Evolutionary conservation across 2,888 invertebrate species (phyloP).

Genomic region (Meganola albula): DNA sequence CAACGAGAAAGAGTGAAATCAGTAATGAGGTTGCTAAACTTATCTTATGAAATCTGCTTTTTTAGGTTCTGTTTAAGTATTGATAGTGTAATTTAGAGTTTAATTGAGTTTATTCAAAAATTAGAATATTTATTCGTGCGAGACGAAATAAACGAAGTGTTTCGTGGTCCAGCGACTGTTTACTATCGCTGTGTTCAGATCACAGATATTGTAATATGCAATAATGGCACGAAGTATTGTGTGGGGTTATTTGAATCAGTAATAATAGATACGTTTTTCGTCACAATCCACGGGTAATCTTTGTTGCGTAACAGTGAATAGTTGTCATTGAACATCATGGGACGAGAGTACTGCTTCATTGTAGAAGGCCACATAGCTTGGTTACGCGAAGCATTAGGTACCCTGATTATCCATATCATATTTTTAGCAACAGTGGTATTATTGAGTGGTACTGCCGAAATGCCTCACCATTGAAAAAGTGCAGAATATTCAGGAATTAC

Average conservation of each 20-base stretch:
- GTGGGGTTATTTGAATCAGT: slow-evolving; percentile 35
- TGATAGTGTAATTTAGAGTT: slow-evolving; percentile 10
- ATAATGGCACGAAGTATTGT: slow-evolving; percentile 25
- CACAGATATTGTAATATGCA: slow-evolving; percentile 18
- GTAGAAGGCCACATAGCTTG: no score
- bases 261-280: slow-evolving; percentile 48
- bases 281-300: slow-evolving; percentile 52
- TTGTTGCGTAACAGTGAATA: slow-evolving; percentile 52
- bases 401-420: no score
- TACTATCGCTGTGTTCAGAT: slow-evolving; percentile 22
- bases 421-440: no score
- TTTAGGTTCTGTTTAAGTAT: slow-evolving; percentile 4
- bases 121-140: slow-evolving; percentile 18
- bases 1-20: slow-evolving; percentile 16
- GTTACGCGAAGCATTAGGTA: no score
- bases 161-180: slow-evolving; percentile 11
- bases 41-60: slow-evolving; percentile 14
- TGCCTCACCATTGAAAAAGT: no score
- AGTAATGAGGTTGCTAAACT: slow-evolving; percentile 12
- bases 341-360: no score
- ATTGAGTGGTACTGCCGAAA: no score
- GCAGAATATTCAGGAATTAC: no score
- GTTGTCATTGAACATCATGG: slow-evolving; percentile 40
- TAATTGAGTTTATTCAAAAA: slow-evolving; percentile 19
- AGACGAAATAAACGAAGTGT: slow-evolving; percentile 14